A percentile compares a stretch with the other conserved stretches of the same genome.
Evolutionary conservation across 2,113 vertebrate species (phyloP).

Genomic region (Rhegmatorhina hoffmannsi): DNA sequence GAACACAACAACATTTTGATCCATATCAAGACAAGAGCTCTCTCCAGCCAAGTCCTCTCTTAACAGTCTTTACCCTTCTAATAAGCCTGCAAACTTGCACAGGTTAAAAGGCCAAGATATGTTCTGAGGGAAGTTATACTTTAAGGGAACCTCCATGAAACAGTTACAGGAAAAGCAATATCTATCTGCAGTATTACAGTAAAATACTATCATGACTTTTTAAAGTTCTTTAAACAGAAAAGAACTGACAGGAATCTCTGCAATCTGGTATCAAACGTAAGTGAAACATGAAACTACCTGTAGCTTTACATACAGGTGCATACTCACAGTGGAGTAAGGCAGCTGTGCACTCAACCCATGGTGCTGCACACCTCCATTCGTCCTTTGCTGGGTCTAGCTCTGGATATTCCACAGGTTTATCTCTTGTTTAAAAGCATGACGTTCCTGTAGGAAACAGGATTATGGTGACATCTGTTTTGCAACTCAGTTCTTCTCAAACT

Average conservation of each 20-base stretch:
- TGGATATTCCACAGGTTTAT: background rate
- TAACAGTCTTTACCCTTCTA: background rate
- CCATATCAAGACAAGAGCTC: background rate
- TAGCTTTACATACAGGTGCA: background rate
- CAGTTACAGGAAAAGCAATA: background rate
- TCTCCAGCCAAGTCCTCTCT: background rate
- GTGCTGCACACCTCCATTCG: background rate
- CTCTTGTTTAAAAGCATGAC: constrained; percentile 8
- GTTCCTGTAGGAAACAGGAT: constrained; percentile 15
- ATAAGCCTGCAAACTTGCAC: background rate
- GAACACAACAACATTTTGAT: background rate
- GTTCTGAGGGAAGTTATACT: background rate
- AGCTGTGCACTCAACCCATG: constrained; percentile 43
- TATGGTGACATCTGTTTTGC: background rate
- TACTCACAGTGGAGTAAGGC: constrained; percentile 14
- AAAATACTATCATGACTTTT: background rate
- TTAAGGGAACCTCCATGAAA: background rate
- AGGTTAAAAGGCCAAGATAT: background rate
- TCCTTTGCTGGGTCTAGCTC: background rate
- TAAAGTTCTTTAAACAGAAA: background rate
- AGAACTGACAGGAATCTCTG: background rate
- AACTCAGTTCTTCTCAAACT: background rate
- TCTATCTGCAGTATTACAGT: background rate
- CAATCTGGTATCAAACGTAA: background rate
- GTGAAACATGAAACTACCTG: background rate